Conservation (phyloP, 2,888 invertebrate genomes). For the Frankliniella intonsa region DNA sequence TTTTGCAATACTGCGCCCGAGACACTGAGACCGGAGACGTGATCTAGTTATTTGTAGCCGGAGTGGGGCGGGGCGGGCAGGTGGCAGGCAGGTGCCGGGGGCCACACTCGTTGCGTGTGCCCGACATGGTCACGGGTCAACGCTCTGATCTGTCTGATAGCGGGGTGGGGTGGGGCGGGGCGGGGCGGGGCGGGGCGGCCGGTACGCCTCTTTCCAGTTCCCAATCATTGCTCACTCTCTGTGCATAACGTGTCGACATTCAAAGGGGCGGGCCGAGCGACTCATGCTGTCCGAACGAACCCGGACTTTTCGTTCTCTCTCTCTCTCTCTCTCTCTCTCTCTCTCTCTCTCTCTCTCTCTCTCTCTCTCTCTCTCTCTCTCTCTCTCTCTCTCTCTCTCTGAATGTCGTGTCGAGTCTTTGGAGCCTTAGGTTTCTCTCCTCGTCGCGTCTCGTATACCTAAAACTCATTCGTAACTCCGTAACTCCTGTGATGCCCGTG, state of each 20-base stretch:
- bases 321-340: background rate
- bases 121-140: conserved; percentile 1
- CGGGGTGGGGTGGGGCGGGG: background rate
- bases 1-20: background rate
- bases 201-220: conserved; percentile 1
- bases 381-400: background rate
- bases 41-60: too few relatives aligned
- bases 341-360: conserved; percentile 1
- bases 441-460: background rate
- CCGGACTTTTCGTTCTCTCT: background rate
- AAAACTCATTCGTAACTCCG: conserved; percentile 28
- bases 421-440: conserved; percentile 30
- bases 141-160: background rate
- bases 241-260: too few relatives aligned
- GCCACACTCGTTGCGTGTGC: conserved; percentile 17
- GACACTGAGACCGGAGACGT: too few relatives aligned
- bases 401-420: too few relatives aligned
- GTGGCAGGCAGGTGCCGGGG: background rate
- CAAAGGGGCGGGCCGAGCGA: too few relatives aligned
- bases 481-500: background rate
- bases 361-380: conserved; percentile 1
- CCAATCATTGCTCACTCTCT: background rate
- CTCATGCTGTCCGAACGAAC: background rate
- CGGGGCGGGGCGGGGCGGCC: background rate
- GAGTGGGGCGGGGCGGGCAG: background rate